phyloP scores from a whole-genome alignment of 2,797 vertebrate species.

The Poeciliopsis infans region DNA sequence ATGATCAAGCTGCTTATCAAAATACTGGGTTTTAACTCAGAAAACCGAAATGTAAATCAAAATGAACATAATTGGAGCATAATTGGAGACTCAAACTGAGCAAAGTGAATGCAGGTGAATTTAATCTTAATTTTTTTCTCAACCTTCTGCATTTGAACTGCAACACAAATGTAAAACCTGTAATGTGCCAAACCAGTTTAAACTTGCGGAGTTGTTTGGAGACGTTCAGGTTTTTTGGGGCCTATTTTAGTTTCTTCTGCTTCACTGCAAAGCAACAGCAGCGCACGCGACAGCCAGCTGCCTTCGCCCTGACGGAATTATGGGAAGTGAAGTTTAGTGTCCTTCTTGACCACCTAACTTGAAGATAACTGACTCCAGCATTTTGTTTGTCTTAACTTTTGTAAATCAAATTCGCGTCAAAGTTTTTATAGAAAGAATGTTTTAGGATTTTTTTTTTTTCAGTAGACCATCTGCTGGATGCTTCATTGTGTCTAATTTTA shows the following conservation, averaged over 20 bases:
- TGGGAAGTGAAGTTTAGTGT: slow-evolving; percentile 15
- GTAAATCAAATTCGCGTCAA: neutral
- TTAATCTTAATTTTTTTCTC: neutral
- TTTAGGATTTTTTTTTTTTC: neutral
- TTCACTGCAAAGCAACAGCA: slow-evolving; percentile 10
- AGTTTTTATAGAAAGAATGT: neutral
- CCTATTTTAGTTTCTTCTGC: neutral
- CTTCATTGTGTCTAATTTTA: neutral
- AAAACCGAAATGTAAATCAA: neutral
- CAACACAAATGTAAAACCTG: neutral
- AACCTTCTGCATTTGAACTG: neutral
- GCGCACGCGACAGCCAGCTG: neutral
- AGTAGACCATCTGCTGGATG: neutral
- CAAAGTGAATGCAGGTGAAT: neutral
- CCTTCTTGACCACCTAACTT: neutral
- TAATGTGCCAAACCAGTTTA: neutral
- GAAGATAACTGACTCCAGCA: neutral
- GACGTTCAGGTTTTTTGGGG: neutral
- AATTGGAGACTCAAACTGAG: neutral
- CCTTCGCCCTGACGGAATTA: neutral
- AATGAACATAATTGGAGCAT: neutral
- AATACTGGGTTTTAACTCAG: neutral
- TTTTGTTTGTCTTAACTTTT: neutral
- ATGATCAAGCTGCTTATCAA: neutral
- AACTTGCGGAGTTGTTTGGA: no score